Evolutionary conservation across 2,797 vertebrate species (phyloP), one percentile per base, ranked within the genome.

Genomic region (Syngnathus rostellatus): DNA sequence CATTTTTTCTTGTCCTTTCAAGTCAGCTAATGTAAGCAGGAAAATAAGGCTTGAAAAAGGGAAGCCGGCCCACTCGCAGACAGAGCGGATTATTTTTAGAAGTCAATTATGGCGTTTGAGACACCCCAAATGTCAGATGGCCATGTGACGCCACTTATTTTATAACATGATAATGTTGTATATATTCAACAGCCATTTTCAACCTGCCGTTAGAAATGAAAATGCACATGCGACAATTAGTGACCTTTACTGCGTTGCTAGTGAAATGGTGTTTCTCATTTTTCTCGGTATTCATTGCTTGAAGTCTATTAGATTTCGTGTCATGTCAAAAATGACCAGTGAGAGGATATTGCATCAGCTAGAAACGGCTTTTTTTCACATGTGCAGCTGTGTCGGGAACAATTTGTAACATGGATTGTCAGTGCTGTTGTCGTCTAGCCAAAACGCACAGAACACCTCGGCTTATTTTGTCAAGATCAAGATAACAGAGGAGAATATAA

Each of bases 111-210:
- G 6, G 21, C 12, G 40, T 25, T 62, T 64, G 45, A 77, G 65
- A 75, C 58, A 59, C 72, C 48, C 57, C 31, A 79, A 81, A 80
- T 70, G 71, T 75, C 76, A 78, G 66, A 71, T 71, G 48, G 68
- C 55, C 41, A 68, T 41, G 60, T 61, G 66, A 55, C 10, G 48
- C 43, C 2, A 6, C 59, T 70, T 68, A 64, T 73, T 77, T 73
- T 45, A 61, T 62, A 62, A 63, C 65, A 38, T 61, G 48, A 50
- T 68, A 48, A 62, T 21, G 37, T 51, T 63, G 31, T 31, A 46
- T 31, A 60, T 23, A 17, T n/a, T 71, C 48, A 45, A 38, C 60
- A 43, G 45, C 41, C 21, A 37, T 57, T 55, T 57, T 17, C 55
- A 17, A 12, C 21, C 40, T 21, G 45, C 40, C 8, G 12, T 6